Percentiles rank a stretch among this genome's conserved stretches.
Conservation (phyloP, 2,113 vertebrate species). For the Micronycteris hirsuta region DNA sequence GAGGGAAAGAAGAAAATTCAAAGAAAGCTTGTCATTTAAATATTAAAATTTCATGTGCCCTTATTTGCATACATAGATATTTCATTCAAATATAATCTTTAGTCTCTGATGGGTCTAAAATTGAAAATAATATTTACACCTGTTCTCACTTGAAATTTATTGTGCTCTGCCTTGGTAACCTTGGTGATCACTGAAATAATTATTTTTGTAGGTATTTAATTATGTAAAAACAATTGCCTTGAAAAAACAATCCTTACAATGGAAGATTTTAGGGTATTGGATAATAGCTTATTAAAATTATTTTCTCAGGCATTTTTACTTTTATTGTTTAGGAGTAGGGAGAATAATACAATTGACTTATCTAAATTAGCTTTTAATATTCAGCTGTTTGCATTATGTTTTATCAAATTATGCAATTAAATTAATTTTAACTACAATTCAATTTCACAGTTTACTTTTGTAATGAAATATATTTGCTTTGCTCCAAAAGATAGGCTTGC, state of each 20-base stretch:
- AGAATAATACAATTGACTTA: neutral
- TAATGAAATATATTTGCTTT: neutral
- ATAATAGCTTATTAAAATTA: neutral
- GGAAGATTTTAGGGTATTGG: neutral
- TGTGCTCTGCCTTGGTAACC: neutral
- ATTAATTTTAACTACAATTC: neutral
- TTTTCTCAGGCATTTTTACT: neutral
- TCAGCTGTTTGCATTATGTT: neutral
- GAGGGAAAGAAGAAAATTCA: neutral
- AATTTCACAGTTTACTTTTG: neutral
- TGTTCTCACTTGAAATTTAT: neutral
- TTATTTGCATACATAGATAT: neutral
- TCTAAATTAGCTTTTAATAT: neutral
- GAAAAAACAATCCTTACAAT: neutral
- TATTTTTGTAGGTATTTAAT: neutral
- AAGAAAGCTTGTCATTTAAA: neutral
- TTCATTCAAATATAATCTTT: neutral
- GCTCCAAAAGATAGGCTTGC: neutral
- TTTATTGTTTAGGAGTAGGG: neutral
- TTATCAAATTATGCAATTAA: neutral
- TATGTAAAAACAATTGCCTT: neutral
- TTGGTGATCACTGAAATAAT: neutral
- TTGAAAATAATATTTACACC: neutral
- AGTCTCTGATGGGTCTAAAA: neutral
- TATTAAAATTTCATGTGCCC: neutral